Evolutionary conservation across 2,797 vertebrate genomes (phyloP), one percentile per base, ranked within the genome.

Genomic region (Chiropotes sagulatus): DNA sequence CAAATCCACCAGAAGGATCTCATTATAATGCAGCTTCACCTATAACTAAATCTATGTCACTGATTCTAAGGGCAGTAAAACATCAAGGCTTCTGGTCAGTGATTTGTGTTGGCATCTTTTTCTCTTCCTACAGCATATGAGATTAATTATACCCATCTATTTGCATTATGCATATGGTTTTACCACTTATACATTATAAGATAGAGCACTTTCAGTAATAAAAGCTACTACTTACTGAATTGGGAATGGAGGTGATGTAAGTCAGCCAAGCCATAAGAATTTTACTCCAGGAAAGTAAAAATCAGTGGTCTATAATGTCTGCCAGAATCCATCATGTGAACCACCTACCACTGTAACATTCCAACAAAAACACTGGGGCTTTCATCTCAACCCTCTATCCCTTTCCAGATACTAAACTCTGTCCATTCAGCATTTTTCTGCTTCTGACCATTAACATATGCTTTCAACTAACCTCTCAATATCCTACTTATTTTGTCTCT

Each of bases 171-270:
- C 80, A 70, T 78, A 52, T 85, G 81, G 61, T 90, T 94, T 93
- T 84, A 85, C 93, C 88, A 54, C 44, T 78, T 93, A 85, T n/a
- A 44, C 58, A 33, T 92, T 88, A 81, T 95, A 72, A 97, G 90
- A 80, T 13, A 58, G 73, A 96, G 76, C 61, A 94, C 75, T 96
- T 96, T 93, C 82, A 75, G 94, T 96, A 95, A 95, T 97, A 97
- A 95, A 96, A 96, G 73, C 93, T 96, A 92, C 79, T 44, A 89
- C 88, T 95, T 93, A 88, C 93, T 79, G 87, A 93, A 88, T 54
- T 5, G 0, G 30, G 61, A 39, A 46, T 52, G 64, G 75, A 88
- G 12, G 11, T 76, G 58, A 85, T 79, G 12, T 86, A 87, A 92
- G 0, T 0, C 44, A 90, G 78, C 78, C 67, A 94, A 94, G 22